Percentiles rank a stretch among this genome's conserved stretches.
These are phyloP conservation scores for Psettodes erumei DNA, from an alignment of 2,113 vertebrate genomes.

Conservation along the genomic window DNA sequence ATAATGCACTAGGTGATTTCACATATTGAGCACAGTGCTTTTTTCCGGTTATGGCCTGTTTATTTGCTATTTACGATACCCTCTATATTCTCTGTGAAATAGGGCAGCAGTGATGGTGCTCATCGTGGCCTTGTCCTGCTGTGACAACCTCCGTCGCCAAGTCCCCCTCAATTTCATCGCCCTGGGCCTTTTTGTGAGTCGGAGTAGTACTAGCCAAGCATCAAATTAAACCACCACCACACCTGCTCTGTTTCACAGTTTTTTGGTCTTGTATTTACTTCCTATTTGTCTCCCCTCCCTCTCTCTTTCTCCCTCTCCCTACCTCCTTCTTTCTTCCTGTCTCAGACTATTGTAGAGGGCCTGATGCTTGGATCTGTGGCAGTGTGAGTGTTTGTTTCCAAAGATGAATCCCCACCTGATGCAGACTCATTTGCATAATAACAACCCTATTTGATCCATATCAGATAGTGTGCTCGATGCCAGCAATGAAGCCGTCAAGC, in stretches of 20 bases:
- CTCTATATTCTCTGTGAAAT: conserved; percentile 58
- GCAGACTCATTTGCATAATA: conserved; percentile 59
- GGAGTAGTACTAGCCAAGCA: conserved; percentile 56
- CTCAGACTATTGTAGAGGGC: conserved; percentile 83
- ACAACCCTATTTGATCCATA: conserved; percentile 51
- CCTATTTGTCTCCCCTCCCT: conserved; percentile 18
- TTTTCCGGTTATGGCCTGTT: conserved; percentile 25
- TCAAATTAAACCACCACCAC: conserved; percentile 53
- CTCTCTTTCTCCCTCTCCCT: conserved; percentile 1
- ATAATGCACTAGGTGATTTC: conserved; percentile 32
- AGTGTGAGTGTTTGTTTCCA: conserved; percentile 78
- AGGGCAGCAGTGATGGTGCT: conserved; percentile 74
- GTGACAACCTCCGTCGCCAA: conserved; percentile 78
- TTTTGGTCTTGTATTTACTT: conserved; percentile 40
- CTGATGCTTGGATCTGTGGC: conserved; percentile 84
- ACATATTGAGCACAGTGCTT: conserved; percentile 7
- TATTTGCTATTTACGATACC: conserved; percentile 55
- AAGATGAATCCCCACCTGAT: conserved; percentile 25
- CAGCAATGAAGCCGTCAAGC: conserved; percentile 46
- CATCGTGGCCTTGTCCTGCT: conserved; percentile 82
- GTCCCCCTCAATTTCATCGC: conserved; percentile 88
- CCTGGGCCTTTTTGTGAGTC: conserved; percentile 89
- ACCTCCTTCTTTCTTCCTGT: not conserved
- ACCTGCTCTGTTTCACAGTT: conserved; percentile 49
- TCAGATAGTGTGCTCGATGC: conserved; percentile 11